phyloP scores from a whole-genome alignment of 2,113 vertebrate genomes.

The Mellivora capensis region DNA sequence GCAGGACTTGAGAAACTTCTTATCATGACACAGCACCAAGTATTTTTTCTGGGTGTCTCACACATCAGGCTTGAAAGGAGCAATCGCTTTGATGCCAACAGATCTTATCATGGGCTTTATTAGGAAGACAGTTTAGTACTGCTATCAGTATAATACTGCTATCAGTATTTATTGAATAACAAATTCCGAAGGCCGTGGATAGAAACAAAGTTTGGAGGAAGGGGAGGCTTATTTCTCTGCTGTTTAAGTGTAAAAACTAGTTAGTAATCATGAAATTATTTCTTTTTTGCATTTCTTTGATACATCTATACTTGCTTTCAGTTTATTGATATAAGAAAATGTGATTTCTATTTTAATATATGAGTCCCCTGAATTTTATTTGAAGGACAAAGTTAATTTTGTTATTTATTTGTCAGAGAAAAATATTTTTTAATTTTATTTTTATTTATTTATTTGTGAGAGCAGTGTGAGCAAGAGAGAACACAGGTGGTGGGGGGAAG shows the following conservation, averaged over 20 bases:
- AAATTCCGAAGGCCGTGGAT: background rate
- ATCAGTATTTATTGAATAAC: background rate
- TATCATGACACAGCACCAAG: background rate
- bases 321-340: background rate
- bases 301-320: slow-evolving; percentile 33
- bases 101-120: slow-evolving; percentile 22
- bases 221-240: background rate
- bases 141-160: background rate
- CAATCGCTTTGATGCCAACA: background rate
- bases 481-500: too few species aligned
- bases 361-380: background rate
- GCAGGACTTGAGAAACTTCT: background rate
- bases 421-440: background rate
- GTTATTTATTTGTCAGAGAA: slow-evolving; percentile 30
- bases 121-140: slow-evolving; percentile 25
- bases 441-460: too few species aligned
- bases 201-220: background rate
- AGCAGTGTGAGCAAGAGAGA: too few species aligned
- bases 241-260: background rate
- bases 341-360: slow-evolving; percentile 29
- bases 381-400: slow-evolving; percentile 66
- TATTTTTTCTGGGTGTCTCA: background rate
- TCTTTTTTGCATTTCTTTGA: slow-evolving; percentile 23
- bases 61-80: slow-evolving; percentile 39
- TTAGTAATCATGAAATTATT: background rate